Percentiles rank a stretch among this genome's conserved stretches.
Evolutionary conservation across 2,888 invertebrate species (phyloP).

Genomic region (Teinopalpus imperialis): DNA sequence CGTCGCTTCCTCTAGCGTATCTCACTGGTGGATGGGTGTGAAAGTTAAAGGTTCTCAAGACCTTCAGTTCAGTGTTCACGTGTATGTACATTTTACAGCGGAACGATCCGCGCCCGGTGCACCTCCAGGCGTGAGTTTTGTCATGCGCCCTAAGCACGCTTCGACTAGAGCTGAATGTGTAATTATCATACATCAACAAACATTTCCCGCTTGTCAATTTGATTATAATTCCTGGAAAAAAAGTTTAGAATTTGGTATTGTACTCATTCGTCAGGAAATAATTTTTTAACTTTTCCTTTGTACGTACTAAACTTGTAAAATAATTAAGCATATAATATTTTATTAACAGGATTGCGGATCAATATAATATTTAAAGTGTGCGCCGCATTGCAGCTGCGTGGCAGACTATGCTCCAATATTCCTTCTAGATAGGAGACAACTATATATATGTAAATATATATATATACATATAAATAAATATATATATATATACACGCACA

Average conservation of each 20-base stretch:
- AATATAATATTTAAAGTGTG: too few species aligned
- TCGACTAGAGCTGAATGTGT: slow-evolving; percentile 32
- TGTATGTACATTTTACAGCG: slow-evolving; percentile 20
- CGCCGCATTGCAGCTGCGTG: too few species aligned
- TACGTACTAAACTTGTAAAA: too few species aligned
- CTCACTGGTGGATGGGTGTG: slow-evolving; percentile 3
- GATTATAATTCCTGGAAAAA: slow-evolving; percentile 4
- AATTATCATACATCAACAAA: slow-evolving; percentile 27
- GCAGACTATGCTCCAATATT: too few species aligned
- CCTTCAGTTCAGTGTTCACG: slow-evolving; percentile 1
- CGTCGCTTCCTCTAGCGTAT: neutral
- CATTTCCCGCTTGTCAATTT: slow-evolving; percentile 33
- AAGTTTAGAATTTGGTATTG: neutral
- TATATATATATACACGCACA: too few species aligned
- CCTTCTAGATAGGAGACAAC: too few species aligned
- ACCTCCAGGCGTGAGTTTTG: slow-evolving; percentile 15
- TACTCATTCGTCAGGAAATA: neutral
- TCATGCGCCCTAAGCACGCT: neutral
- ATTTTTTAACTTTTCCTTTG: too few species aligned
- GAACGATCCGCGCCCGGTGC: slow-evolving; percentile 31
- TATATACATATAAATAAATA: too few species aligned
- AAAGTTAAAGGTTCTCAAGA: slow-evolving; percentile 3
- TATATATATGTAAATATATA: too few species aligned
- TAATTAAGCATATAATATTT: too few species aligned
- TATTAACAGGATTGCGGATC: too few species aligned